Base-by-base conservation (phyloP, 1,140 invertebrate genomes). In the Adelges cooleyi region DNA sequence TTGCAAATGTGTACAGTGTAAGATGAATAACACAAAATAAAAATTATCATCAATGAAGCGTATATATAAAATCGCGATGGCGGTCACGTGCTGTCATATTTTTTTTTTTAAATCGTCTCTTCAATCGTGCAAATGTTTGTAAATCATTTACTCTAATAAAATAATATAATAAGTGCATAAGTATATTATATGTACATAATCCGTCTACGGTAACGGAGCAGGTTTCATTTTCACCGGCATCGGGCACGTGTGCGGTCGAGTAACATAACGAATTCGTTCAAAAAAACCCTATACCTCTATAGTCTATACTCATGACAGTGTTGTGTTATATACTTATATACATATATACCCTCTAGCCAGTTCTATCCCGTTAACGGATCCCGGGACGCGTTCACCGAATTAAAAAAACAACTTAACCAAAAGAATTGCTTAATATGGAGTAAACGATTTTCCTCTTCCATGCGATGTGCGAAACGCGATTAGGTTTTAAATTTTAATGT, bases 1-100 rank as follows among this genome's bases (percentile, higher is more conserved):
- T 8, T 44, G 15, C n/a, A 44, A 11, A 44, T 44, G 10, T 44
- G 4, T n/a, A n/a, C 10, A 44, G 3, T 11, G 29, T 48, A 46
- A 48, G 29, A 48, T 62, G 54, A 59, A 62, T 62, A 42, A 62
- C 25, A 48, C 27, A 62, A 62, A n/a, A 62, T 46, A 23, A 62
- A 48, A 48, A 62, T 22, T 62, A 46, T 46, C 46, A 62, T 62
- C 42, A 62, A 46, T 62, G 42, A 46, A 46, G 42, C n/a, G 29
- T 11, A 33, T 11, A n/a, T n/a, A 62, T 44, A 20, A 48, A 62
- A 48, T 48, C 56, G 42, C 17, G 33, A 62, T 62, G 42, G 20
- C 38, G 25, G 56, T 62, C 56, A 62, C 56, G 56, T 62, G 56
- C 40, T 33, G 42, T 4, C 40, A 3, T 44, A 5, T 17, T 8